Evolutionary conservation across 2,797 vertebrate genomes (phyloP).

Genomic region (Gephyroberyx darwinii): DNA sequence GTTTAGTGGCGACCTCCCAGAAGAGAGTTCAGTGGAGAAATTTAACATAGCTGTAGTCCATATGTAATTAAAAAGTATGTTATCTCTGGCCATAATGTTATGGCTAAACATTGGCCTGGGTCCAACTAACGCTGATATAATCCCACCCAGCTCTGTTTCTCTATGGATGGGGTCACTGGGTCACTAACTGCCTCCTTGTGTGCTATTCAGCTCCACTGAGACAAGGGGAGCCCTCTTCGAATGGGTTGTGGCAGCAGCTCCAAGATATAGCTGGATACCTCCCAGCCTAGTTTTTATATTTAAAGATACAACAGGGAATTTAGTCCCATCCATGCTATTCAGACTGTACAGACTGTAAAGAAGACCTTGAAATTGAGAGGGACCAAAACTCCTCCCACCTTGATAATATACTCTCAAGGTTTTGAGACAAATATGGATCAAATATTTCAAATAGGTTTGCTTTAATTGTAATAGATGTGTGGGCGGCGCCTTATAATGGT

Average conservation of each 20-base stretch:
- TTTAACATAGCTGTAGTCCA: conserved; percentile 81
- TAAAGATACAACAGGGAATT: conserved; percentile 31
- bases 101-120: conserved; percentile 82
- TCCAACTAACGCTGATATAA: conserved; percentile 85
- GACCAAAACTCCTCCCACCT: conserved; percentile 26
- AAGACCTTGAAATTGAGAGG: conserved; percentile 17
- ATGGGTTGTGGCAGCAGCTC: conserved; percentile 71
- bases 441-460: conserved; percentile 35
- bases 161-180: conserved; percentile 83
- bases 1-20: conserved; percentile 72
- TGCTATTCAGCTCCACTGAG: conserved; percentile 76
- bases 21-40: conserved; percentile 78
- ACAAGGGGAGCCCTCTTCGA: conserved; percentile 78
- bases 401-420: conserved; percentile 11
- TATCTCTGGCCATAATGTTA: conserved; percentile 87
- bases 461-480: conserved; percentile 35
- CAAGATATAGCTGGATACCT: conserved; percentile 44
- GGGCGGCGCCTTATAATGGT: conserved; percentile 32
- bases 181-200: conserved; percentile 86
- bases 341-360: conserved; percentile 19
- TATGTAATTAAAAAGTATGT: conserved; percentile 89
- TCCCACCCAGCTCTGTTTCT: conserved; percentile 85
- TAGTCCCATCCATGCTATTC: conserved; percentile 27
- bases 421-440: conserved; percentile 31
- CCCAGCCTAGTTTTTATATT: conserved; percentile 39